Conservation (phyloP, 2,797 vertebrate species). For the Lithobates pipiens region DNA sequence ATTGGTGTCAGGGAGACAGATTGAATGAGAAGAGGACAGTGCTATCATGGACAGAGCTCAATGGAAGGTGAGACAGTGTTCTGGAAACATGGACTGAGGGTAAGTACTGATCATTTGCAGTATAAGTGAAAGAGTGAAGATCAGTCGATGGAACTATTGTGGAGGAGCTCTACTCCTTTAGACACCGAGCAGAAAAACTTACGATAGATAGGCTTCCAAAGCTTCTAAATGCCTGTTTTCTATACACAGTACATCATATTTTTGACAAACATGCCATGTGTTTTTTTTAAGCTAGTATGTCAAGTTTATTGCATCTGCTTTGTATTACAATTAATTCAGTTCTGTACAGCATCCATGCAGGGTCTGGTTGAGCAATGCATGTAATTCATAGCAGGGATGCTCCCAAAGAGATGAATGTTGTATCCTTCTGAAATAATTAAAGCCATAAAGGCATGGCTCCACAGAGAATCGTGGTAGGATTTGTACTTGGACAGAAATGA, state of each 20-base stretch:
- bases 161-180: no score
- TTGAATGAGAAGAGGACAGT: no score
- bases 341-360: conserved; percentile 6
- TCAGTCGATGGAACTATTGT: no score
- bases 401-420: conserved; percentile 21
- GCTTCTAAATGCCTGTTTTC: neutral
- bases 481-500: neutral
- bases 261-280: neutral
- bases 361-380: conserved; percentile 32
- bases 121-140: no score
- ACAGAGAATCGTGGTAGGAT: neutral
- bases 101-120: no score
- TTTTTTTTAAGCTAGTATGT: conserved; percentile 2
- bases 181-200: no score
- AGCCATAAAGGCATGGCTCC: neutral
- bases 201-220: no score
- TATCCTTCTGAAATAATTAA: conserved; percentile 29
- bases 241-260: conserved; percentile 1
- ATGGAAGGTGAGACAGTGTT: no score
- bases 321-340: neutral
- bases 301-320: conserved; percentile 38
- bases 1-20: no score
- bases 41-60: no score
- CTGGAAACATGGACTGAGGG: no score
- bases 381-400: conserved; percentile 29